Evolutionary conservation across 2,888 invertebrate genomes (phyloP).

Genomic region (Chrysolina haemoptera): DNA sequence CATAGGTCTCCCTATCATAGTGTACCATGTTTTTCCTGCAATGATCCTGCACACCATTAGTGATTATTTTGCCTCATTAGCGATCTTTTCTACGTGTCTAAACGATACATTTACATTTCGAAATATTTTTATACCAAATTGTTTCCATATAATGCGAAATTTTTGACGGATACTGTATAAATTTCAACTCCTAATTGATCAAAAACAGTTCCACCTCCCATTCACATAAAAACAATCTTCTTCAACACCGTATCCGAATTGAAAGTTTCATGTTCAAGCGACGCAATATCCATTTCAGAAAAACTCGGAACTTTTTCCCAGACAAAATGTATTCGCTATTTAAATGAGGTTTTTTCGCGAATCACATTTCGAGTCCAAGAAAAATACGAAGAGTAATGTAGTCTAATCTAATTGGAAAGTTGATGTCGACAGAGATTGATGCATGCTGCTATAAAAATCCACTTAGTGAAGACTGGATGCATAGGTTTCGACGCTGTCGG

Average conservation of each 20-base stretch:
- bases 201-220: background rate
- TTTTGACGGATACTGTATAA: too few relatives aligned
- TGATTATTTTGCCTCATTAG: too few relatives aligned
- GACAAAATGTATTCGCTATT: slow-evolving; percentile 46
- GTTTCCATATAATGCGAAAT: too few relatives aligned
- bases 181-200: background rate
- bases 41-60: too few relatives aligned
- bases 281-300: slow-evolving; percentile 18
- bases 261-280: slow-evolving; percentile 7
- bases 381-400: slow-evolving; percentile 54
- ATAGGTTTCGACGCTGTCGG: slow-evolving; percentile 41
- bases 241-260: background rate
- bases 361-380: slow-evolving; percentile 45
- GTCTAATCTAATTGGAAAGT: slow-evolving; percentile 53
- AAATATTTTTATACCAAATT: too few relatives aligned
- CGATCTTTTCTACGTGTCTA: too few relatives aligned
- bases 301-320: slow-evolving; percentile 20
- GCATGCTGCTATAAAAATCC: slow-evolving; percentile 52
- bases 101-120: too few relatives aligned
- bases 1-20: too few relatives aligned
- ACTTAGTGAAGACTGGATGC: slow-evolving; percentile 49
- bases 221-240: background rate
- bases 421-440: slow-evolving; percentile 54
- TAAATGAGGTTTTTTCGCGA: slow-evolving; percentile 48
- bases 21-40: too few relatives aligned